Base-by-base conservation (phyloP, 37 sponge, comb jelly and placozoan genomes). In the Spongilla lacustris region DNA sequence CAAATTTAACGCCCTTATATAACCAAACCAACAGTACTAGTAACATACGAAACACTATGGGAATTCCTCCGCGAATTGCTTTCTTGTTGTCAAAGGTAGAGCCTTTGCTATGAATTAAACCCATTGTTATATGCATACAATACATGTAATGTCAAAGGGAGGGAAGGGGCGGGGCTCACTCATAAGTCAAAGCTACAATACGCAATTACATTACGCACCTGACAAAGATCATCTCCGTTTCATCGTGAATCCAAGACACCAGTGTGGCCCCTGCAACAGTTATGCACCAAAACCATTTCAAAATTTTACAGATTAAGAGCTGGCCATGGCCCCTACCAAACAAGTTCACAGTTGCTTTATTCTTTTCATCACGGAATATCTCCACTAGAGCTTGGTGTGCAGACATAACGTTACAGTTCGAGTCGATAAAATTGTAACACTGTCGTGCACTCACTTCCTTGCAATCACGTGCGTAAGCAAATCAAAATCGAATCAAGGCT, bases 31-130 rank as follows among this genome's bases (percentile, higher is more conserved):
- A 73, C n/a, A n/a, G n/a, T n/a, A n/a, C n/a, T n/a, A 69, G 9
- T 30, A 23, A 83, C 94, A 88, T 83, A 96, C 96, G 98, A 77
- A 95, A 97, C 8, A 95, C 94, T 2, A 97, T 81, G 21, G 98
- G 98, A 19, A 97, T 88, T 75, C 98, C 98, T 68, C 98, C 98
- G 21, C 98, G 81, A 4, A 97, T 90, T 3, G 95, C 98, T 75
- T 97, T 97, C 90, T 91, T 91, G 87, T 94, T 94, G 83, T 95
- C 89, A 81, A 91, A 97, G 10, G 95, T 89, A 66, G 96, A 92
- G 21, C 95, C 86, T 66, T 88, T 86, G 85, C 96, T 96, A 66
- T 23, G 36, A 49, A 46, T 73, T 3, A 37, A 10, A 14, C n/a
- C n/a, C n/a, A n/a, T n/a, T n/a, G n/a, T n/a, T n/a, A n/a, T n/a